phyloP scores from a whole-genome alignment of 2,888 invertebrate genomes.

The Hemithea aestivaria region DNA sequence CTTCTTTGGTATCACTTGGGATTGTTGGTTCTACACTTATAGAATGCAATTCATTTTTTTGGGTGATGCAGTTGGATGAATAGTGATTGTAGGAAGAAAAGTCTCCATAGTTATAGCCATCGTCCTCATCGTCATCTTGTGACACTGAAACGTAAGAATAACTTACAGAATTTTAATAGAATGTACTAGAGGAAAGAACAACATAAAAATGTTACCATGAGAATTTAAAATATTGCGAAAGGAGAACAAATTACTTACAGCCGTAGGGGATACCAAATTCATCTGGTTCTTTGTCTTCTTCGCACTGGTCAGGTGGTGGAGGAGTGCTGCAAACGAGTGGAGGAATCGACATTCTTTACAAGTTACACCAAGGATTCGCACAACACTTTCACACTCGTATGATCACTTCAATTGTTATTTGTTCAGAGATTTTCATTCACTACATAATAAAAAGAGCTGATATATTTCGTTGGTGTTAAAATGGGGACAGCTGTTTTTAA shows the following conservation, averaged over 20 bases:
- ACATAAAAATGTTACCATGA: no score
- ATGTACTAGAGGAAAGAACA: no score
- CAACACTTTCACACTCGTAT: slow-evolving; percentile 28
- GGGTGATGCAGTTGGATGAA: slow-evolving; percentile 26
- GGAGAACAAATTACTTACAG: slow-evolving; percentile 63
- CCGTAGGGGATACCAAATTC: slow-evolving; percentile 69
- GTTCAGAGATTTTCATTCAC: slow-evolving; percentile 13
- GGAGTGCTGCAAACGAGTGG: slow-evolving; percentile 83
- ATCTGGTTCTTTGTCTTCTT: slow-evolving; percentile 80
- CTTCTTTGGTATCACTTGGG: slow-evolving; percentile 23
- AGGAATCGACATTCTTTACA: slow-evolving; percentile 79
- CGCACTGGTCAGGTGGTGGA: slow-evolving; percentile 82
- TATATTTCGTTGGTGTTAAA: slow-evolving; percentile 22
- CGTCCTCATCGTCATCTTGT: slow-evolving; percentile 63
- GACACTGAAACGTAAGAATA: slow-evolving; percentile 70
- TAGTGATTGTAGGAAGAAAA: slow-evolving; percentile 52
- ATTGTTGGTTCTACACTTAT: slow-evolving; percentile 1
- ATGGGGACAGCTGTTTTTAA: slow-evolving; percentile 66
- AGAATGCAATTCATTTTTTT: slow-evolving; percentile 18
- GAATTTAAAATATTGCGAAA: no score
- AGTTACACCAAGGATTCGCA: slow-evolving; percentile 31
- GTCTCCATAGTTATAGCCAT: slow-evolving; percentile 56
- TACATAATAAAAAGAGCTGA: slow-evolving; percentile 20
- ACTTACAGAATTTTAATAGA: no score
- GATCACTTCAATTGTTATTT: slow-evolving; percentile 8